Conservation (phyloP, 2,113 vertebrate genomes). For the Podarcis raffonei region DNA sequence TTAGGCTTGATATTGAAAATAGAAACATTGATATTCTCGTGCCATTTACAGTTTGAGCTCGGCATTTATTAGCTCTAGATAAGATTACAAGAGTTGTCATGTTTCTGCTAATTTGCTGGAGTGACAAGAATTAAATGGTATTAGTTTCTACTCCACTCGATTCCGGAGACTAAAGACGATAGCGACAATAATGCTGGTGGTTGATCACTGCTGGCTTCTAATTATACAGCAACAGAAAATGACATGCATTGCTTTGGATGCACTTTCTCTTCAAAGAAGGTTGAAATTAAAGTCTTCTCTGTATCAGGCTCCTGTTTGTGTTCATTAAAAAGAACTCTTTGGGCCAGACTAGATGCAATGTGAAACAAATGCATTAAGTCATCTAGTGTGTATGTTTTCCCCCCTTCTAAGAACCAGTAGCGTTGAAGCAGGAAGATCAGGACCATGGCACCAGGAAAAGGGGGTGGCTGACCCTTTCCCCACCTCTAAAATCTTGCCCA, state of each 20-base stretch:
- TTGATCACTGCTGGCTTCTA: neutral
- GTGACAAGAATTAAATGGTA: slow-evolving; percentile 12
- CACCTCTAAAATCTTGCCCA: neutral
- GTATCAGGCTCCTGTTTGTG: neutral
- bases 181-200: neutral
- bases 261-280: neutral
- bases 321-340: neutral
- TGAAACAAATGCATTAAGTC: neutral
- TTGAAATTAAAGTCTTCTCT: neutral
- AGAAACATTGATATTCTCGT: slow-evolving; percentile 28
- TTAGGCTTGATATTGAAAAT: neutral
- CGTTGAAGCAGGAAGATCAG: no score
- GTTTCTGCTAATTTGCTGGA: slow-evolving; percentile 30
- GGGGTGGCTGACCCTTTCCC: neutral
- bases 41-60: neutral
- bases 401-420: no score
- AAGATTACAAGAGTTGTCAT: slow-evolving; percentile 8
- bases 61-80: slow-evolving; percentile 16
- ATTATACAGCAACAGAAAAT: slow-evolving; percentile 11
- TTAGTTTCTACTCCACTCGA: slow-evolving; percentile 25
- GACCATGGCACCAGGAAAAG: no score
- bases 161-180: slow-evolving; percentile 13
- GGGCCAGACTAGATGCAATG: neutral
- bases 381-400: neutral
- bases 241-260: neutral